Percentiles rank a stretch among this genome's conserved stretches.
phyloP scores from a whole-genome alignment of 2,888 invertebrate species.

The Aromia moschata region DNA sequence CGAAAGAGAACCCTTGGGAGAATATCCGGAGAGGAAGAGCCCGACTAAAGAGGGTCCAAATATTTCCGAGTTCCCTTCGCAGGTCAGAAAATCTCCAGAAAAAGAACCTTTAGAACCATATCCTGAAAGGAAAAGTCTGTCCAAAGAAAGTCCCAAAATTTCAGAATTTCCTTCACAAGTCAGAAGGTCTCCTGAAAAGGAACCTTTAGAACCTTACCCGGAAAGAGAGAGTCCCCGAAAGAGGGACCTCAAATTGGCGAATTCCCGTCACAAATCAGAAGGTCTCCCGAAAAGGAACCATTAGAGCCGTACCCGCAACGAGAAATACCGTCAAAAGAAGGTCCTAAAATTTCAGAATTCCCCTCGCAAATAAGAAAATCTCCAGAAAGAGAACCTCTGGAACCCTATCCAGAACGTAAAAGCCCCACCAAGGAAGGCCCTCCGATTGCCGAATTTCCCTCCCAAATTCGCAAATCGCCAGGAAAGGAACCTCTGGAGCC shows the following conservation, averaged over 20 bases:
- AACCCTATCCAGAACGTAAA: slow-evolving; percentile 38
- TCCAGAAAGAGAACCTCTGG: slow-evolving; percentile 40
- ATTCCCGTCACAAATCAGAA: slow-evolving; percentile 45
- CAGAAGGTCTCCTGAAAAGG: slow-evolving; percentile 46
- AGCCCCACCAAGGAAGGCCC: slow-evolving; percentile 31
- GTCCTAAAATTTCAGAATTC: slow-evolving; percentile 42
- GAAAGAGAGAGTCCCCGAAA: slow-evolving; percentile 36
- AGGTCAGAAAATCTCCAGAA: slow-evolving; percentile 41
- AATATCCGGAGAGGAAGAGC: slow-evolving; percentile 31
- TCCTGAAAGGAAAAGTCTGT: slow-evolving; percentile 25
- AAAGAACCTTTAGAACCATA: slow-evolving; percentile 37
- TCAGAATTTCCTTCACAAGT: slow-evolving; percentile 46
- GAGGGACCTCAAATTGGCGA: slow-evolving; percentile 37
- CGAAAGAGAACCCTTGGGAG: slow-evolving; percentile 33
- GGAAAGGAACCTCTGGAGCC: slow-evolving; percentile 35
- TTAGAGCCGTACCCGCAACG: slow-evolving; percentile 41
- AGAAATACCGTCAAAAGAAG: slow-evolving; percentile 25
- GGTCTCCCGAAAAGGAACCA: slow-evolving; percentile 36
- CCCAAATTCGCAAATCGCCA: slow-evolving; percentile 38
- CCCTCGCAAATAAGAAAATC: slow-evolving; percentile 43
- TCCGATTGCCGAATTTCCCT: slow-evolving; percentile 38
- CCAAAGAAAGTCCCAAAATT: slow-evolving; percentile 26
- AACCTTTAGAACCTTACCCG: slow-evolving; percentile 39
- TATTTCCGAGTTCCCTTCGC: slow-evolving; percentile 41
- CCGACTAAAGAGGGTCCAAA: slow-evolving; percentile 24